phyloP scores from a whole-genome alignment of 2,113 vertebrate species.

The Pollimyrus isidori region DNA sequence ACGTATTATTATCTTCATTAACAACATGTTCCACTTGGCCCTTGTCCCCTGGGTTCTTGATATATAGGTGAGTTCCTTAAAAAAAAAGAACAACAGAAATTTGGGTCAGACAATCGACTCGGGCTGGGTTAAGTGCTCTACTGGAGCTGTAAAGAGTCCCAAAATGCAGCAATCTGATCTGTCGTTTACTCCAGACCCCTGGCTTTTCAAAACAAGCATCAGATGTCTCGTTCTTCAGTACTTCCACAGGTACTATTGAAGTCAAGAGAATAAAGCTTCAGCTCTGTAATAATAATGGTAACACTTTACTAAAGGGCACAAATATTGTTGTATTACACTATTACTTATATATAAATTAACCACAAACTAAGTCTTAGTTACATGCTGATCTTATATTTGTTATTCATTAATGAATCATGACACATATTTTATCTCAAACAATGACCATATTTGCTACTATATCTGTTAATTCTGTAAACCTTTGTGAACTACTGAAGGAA shows the following conservation, averaged over 20 bases:
- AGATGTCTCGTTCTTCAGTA: background rate
- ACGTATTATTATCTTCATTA: constrained; percentile 3
- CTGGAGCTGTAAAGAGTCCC: background rate
- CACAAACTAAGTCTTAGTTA: background rate
- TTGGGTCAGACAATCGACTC: background rate
- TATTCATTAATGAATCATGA: background rate
- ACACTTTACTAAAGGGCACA: background rate
- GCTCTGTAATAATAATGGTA: background rate
- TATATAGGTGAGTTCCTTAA: background rate
- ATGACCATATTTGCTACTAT: background rate
- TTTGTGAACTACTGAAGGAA: background rate
- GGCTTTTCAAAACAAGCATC: background rate
- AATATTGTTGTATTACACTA: background rate
- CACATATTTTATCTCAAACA: background rate
- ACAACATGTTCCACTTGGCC: background rate
- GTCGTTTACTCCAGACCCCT: background rate
- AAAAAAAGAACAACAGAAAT: background rate
- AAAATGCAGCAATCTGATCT: background rate
- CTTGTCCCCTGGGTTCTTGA: background rate
- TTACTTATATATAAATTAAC: background rate
- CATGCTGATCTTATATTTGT: background rate
- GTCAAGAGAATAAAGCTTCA: background rate
- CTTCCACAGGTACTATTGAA: background rate
- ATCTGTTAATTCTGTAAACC: background rate
- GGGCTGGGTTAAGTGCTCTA: background rate